These are phyloP conservation scores for Sebastes kiyomatsui DNA, from an alignment of 2,797 vertebrate genomes.

Conservation along the genomic window DNA sequence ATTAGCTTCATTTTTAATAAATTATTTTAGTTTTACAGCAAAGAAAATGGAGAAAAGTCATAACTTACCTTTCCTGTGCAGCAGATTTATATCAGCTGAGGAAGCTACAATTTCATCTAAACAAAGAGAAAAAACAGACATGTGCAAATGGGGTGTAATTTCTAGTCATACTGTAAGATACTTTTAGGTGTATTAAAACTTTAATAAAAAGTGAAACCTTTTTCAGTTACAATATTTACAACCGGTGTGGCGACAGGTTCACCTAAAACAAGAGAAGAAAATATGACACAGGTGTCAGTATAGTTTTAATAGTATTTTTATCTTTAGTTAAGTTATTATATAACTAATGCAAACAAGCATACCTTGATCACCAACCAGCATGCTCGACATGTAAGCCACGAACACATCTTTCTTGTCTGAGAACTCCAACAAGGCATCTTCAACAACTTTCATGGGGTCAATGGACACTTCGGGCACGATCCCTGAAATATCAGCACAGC, in stretches of 20 bases:
- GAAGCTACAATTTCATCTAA: slow-evolving; percentile 57
- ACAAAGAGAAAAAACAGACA: slow-evolving; percentile 10
- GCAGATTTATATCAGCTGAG: slow-evolving; percentile 53
- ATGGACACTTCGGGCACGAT: slow-evolving; percentile 73
- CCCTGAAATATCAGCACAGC: slow-evolving; percentile 50
- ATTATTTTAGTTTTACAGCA: background rate
- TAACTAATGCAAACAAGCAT: background rate
- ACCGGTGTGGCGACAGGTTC: slow-evolving; percentile 42
- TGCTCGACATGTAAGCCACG: slow-evolving; percentile 77
- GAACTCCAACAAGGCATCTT: slow-evolving; percentile 77
- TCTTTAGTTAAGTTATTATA: background rate
- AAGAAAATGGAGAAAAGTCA: background rate
- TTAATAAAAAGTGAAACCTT: slow-evolving; percentile 54
- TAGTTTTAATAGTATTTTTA: background rate
- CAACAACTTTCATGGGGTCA: slow-evolving; percentile 79
- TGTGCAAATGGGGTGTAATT: background rate
- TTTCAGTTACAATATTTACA: slow-evolving; percentile 62
- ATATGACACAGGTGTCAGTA: background rate
- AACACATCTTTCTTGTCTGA: slow-evolving; percentile 79
- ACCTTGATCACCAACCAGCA: slow-evolving; percentile 80
- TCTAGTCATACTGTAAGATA: background rate
- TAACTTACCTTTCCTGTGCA: slow-evolving; percentile 77
- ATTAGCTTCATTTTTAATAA: background rate
- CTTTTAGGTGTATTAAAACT: background rate
- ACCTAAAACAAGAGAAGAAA: slow-evolving; percentile 33